Evolutionary conservation across 2,888 invertebrate species (phyloP), one percentile per base, ranked within the genome.

Genomic region (Plagiodera versicolora): DNA sequence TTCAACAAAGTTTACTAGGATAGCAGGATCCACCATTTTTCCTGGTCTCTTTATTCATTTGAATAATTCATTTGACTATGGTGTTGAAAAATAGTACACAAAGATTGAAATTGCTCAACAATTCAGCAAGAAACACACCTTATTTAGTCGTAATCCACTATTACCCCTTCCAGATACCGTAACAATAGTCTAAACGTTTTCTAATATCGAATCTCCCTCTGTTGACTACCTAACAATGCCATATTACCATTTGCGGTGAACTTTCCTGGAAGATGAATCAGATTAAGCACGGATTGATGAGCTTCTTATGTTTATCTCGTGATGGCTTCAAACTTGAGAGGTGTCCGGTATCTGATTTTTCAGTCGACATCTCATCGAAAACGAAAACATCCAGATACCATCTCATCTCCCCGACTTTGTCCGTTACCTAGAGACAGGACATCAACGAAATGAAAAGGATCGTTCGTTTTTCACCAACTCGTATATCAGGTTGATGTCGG

Each of bases 401-500:
- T 53, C 53, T 24, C 11, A 53, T 53, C 39, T 11, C 39, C 14
- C 44, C 24, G 28, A 39, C 10, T 17, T n/a, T 24, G 6, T 24
- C 24, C 24, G 24, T 6, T 5, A 24, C 24, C 24, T 6, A 5
- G 3, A 24, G 24, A 24, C 24, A 24, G 24, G 24, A 24, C 6
- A 24, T 8, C 53, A 32, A n/a, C 32, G 35, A 39, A 52, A 30
- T 35, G 9, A 51, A 53, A 51, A 9, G 20, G 16, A 9, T 5
- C 44, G 2, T 53, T 16, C n/a, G 44, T 53, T 53, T 51, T 53
- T 45, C 53, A 45, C 45, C 44, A 53, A 53, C 44, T 39, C 17
- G 28, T 51, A 17, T 39, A 56, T 60, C 60, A 39, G 35, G 16
- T 56, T 47, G 39, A 20, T 60, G 60, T 56, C 60, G 51, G 48